These are phyloP conservation scores for Drosophila rufa DNA, from an alignment of 1,140 invertebrate species.

Conservation along the genomic window DNA sequence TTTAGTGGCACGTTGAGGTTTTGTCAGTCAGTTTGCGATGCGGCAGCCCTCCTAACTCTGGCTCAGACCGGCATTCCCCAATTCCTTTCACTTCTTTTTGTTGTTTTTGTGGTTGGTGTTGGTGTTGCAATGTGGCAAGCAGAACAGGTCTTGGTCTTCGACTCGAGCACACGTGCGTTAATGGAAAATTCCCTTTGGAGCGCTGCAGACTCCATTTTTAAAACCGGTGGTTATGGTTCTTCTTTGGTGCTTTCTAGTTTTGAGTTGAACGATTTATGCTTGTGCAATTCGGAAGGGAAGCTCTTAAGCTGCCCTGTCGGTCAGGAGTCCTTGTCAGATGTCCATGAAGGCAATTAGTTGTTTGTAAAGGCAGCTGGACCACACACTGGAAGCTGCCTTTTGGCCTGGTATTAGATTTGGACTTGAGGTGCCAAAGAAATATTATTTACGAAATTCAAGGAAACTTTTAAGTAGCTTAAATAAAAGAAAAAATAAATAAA, in stretches of 20 bases:
- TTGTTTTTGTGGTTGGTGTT: conserved; percentile 4
- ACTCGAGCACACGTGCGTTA: conserved; percentile 59
- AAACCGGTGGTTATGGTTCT: conserved; percentile 23
- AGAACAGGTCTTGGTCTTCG: conserved; percentile 43
- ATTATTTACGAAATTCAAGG: background rate
- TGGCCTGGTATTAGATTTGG: background rate
- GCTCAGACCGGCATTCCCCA: conserved; percentile 42
- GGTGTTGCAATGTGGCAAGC: conserved; percentile 29
- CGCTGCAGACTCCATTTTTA: conserved; percentile 11
- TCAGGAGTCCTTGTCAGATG: conserved; percentile 1
- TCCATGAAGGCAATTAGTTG: conserved; percentile 18
- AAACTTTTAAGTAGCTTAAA: too few relatives aligned
- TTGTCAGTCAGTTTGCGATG: conserved; percentile 71
- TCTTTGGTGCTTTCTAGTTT: conserved; percentile 29
- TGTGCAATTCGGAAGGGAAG: conserved; percentile 14
- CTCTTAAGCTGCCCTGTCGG: conserved; percentile 22
- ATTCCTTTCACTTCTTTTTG: conserved; percentile 16
- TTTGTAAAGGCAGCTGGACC: background rate
- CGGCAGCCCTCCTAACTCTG: conserved; percentile 31
- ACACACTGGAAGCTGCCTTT: conserved; percentile 10
- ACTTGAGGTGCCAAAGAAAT: background rate
- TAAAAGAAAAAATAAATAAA: too few relatives aligned
- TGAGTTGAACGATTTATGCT: conserved; percentile 17
- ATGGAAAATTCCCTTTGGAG: conserved; percentile 69
- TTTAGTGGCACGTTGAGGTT: conserved; percentile 83